Conservation (phyloP, 2,797 vertebrate species). For the Synaphobranchus kaupii region DNA sequence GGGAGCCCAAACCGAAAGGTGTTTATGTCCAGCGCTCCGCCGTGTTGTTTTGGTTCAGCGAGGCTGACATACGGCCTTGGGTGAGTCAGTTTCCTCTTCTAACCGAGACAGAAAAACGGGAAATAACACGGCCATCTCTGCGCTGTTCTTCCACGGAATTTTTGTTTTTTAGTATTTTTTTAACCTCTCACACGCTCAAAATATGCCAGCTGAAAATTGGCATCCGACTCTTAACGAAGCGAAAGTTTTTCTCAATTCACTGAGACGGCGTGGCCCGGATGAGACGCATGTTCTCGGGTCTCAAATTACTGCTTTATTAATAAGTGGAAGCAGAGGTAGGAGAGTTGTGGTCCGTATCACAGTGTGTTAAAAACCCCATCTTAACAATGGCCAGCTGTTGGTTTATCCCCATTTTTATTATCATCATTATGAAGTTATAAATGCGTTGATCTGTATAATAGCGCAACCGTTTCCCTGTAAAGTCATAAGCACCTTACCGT, state of each 20-base stretch:
- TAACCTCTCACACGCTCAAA: conserved; percentile 30
- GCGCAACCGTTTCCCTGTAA: not conserved
- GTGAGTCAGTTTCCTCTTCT: conserved; percentile 46
- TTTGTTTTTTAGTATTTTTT: conserved; percentile 42
- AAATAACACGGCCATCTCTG: conserved; percentile 48
- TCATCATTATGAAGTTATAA: not conserved
- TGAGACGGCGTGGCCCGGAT: not conserved
- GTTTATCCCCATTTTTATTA: not conserved
- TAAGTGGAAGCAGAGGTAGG: not conserved
- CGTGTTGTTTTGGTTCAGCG: conserved; percentile 48
- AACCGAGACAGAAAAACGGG: conserved; percentile 40
- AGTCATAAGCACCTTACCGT: not conserved
- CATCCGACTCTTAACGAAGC: too few species aligned
- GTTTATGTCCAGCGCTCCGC: conserved; percentile 34
- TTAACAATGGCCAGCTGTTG: not conserved
- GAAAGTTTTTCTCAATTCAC: not conserved
- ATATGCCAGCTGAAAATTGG: not conserved
- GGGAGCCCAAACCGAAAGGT: conserved; percentile 31
- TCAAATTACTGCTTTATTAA: not conserved
- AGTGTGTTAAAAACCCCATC: not conserved
- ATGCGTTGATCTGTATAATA: not conserved
- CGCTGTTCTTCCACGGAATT: conserved; percentile 28
- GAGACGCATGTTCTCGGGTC: not conserved
- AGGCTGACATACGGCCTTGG: conserved; percentile 30
- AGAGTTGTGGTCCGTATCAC: not conserved